Base-by-base conservation (phyloP, 2,797 vertebrate species). In the Serranus cabrilla region DNA sequence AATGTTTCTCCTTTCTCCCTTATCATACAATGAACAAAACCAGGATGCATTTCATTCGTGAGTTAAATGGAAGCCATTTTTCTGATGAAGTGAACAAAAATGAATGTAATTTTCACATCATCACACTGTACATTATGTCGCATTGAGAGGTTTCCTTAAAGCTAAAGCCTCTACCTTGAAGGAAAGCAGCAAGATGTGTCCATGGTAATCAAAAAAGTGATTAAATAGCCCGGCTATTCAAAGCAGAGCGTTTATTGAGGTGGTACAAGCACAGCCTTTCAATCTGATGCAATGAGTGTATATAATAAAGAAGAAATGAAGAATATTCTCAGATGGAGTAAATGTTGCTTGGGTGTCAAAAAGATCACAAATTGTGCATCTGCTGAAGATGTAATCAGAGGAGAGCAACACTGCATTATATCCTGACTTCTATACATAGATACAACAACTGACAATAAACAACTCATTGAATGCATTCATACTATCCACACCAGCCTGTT, bases 181-280 rank as follows among this genome's bases (percentile, higher is more conserved):
- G 52, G 50, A 43, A 58, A 23, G 11, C 51, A 55, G 13, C 2
- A 7, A 27, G 25, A 65, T 69, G 50, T 23, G n/a, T 68, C 66
- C 18, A 47, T 25, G 13, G 40, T 21, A 23, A 57, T 60, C 1
- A 40, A 72, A 60, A 21, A 23, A 43, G 4, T 17, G 11, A 64
- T 47, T 65, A 64, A 76, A 64, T 69, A 71, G 13, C 17, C 61
- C 0, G 1, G 54, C 42, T 50, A 58, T 71, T 81, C 37, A 72
- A 51, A 82, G 27, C 20, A 25, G 21, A 37, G 18, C 11, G 58
- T 59, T 62, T 57, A 51, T 54, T 63, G 37, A 3, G 14, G 2
- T 45, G 39, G 47, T 34, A 17, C 20, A 11, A 20, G 9, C 59
- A 55, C 37, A 23, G 55, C 43, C 67, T 42, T 76, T 68, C 55